Conservation (phyloP, 2,113 vertebrate species). For the Cygnus buccinator region DNA sequence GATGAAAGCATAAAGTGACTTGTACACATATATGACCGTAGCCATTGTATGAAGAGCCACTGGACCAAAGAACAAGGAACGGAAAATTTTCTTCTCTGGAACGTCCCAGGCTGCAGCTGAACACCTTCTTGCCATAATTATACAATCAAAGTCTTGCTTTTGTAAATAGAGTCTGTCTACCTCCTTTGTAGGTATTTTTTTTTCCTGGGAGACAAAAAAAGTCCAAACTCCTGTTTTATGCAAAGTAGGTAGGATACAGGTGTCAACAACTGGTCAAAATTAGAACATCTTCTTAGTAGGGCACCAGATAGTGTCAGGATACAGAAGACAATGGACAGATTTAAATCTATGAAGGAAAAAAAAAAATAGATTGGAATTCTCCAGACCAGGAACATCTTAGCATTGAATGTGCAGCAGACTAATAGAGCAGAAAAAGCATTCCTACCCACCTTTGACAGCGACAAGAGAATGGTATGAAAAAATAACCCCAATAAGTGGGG, state of each 20-base stretch:
- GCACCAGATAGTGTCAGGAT: constrained; percentile 93
- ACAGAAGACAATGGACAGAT: constrained; percentile 93
- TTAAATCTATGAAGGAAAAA: constrained; percentile 83
- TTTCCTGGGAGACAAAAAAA: neutral
- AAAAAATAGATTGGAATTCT: neutral
- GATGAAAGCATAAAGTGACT: neutral
- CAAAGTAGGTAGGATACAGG: neutral
- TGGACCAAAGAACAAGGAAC: neutral
- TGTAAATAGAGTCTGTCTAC: neutral
- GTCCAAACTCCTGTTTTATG: neutral
- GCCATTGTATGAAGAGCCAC: neutral
- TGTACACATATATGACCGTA: neutral
- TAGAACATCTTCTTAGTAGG: constrained; percentile 64
- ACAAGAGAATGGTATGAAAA: neutral
- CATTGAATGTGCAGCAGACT: neutral
- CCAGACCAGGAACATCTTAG: neutral
- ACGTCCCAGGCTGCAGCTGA: neutral
- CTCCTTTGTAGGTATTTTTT: neutral
- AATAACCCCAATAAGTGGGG: neutral
- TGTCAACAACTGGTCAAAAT: neutral
- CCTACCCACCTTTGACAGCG: neutral
- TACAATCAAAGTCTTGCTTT: neutral
- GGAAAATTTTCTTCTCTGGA: neutral
- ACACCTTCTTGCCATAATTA: neutral
- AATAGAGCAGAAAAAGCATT: neutral